Percentiles rank a stretch among this genome's conserved stretches.
Evolutionary conservation across 1,140 invertebrate genomes (phyloP).

Genomic region (Bombus affinis): DNA sequence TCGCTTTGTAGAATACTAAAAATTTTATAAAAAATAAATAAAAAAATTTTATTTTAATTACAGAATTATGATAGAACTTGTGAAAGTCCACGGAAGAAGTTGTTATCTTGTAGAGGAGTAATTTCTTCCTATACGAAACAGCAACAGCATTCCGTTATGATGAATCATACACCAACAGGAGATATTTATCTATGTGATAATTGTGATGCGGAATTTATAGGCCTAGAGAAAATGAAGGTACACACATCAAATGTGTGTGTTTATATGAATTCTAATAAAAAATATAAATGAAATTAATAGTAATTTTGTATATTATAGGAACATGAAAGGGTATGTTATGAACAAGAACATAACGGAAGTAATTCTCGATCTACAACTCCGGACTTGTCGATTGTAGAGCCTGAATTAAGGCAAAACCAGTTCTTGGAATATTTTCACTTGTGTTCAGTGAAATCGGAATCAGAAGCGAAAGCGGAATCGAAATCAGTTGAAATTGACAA

Average conservation of each 20-base stretch:
- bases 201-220: conserved; percentile 86
- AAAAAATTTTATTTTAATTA: conserved; percentile 38
- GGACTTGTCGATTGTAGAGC: conserved; percentile 53
- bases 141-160: conserved; percentile 76
- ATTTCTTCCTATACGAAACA: conserved; percentile 75
- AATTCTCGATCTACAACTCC: conserved; percentile 75
- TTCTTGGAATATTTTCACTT: conserved; percentile 80
- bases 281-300: neutral
- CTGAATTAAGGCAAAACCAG: conserved; percentile 76
- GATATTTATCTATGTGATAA: conserved; percentile 90
- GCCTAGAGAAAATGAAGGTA: conserved; percentile 84
- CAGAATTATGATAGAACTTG: conserved; percentile 79
- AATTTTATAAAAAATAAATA: neutral
- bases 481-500: conserved; percentile 6
- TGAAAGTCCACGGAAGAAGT: conserved; percentile 73
- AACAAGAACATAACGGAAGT: conserved; percentile 60
- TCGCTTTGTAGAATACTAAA: neutral
- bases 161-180: conserved; percentile 82
- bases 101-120: conserved; percentile 70
- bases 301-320: conserved; percentile 75
- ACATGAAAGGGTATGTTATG: conserved; percentile 83
- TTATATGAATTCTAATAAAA: neutral
- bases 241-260: neutral
- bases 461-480: conserved; percentile 31
- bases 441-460: conserved; percentile 60